A percentile compares a stretch with the other conserved stretches of the same genome.
Evolutionary conservation across 2,888 invertebrate genomes (phyloP).

Genomic region (Dryomyza anilis): DNA sequence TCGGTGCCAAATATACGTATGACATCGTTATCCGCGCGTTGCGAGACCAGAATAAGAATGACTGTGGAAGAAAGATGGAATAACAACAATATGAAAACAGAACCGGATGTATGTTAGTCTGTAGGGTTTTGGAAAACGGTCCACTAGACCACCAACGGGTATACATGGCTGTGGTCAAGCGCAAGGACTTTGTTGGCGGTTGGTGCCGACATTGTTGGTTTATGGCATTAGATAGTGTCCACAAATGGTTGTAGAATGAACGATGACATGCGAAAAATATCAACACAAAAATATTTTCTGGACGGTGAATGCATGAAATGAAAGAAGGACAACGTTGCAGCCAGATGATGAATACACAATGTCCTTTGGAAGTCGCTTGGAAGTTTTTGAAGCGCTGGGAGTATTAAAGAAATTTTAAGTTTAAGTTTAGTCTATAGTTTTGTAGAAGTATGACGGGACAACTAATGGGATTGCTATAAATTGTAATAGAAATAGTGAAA

Average conservation of each 20-base stretch:
- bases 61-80: conserved; percentile 67
- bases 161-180: conserved; percentile 33
- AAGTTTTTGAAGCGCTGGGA: too few species aligned
- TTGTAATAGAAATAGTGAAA: too few species aligned
- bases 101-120: too few species aligned
- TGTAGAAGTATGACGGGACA: neutral
- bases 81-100: too few species aligned
- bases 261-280: conserved; percentile 11
- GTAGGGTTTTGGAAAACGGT: too few species aligned
- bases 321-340: too few species aligned
- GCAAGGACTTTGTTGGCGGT: too few species aligned
- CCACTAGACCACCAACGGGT: neutral
- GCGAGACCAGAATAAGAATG: conserved; percentile 88
- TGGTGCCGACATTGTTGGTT: conserved; percentile 29
- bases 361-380: neutral
- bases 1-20: conserved; percentile 76
- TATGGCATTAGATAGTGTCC: conserved; percentile 36
- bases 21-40: conserved; percentile 80
- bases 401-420: too few species aligned
- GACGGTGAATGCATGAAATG: neutral
- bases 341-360: neutral
- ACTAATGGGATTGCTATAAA: neutral
- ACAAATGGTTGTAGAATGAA: conserved; percentile 32
- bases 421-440: too few species aligned
- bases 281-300: neutral